Evolutionary conservation across 1,140 invertebrate genomes (phyloP), one percentile per base, ranked within the genome.

Genomic region (Cyphomyrmex costatus): DNA sequence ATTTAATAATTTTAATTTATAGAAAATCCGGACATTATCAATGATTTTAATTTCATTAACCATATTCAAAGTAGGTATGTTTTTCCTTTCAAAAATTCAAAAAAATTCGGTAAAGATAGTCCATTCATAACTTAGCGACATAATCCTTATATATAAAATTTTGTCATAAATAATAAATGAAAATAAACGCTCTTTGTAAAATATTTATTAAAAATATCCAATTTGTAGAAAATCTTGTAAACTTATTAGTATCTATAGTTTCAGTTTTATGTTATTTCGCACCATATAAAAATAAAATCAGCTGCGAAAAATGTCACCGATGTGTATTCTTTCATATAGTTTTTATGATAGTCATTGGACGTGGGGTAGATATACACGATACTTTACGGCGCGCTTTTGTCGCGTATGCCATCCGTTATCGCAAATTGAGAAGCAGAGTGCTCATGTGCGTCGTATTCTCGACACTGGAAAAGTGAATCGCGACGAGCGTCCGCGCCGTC

Each of bases 351-450:
- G 36, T 24, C 19, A 60, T 73, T 14, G n/a, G 12, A 1, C n/a
- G 5, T n/a, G 16, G 2, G 53, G 1, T 42, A 42, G 56, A 46
- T 36, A 46, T 56, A 42, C 33, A n/a, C 8, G 70, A 14, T 74
- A 58, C 36, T 27, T 33, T 33, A 42, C 12, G 53, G 16, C 24
- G 10, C 53, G 27, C 36, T 27, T 83, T 60, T 73, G 33, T 73
- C 36, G 36, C 78, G 21, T n/a, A 49, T 19, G 16, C 19, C 12
- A 6, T 61, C 53, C 36, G 53, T 83, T 74, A 74, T 83, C 79
- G 36, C 36, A 49, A 73, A 74, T 83, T 60, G 53, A 73, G 53
- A 83, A 60, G 27, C 24, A 46, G 10, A 7, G 14, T 80, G 33
- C 27, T 61, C 24, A 16, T 14, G 27, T n/a, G 30, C n/a, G 36